A percentile compares a stretch with the other conserved stretches of the same genome.
Conservation (phyloP, 1,140 invertebrate species). For the Lepidurus couesii region DNA sequence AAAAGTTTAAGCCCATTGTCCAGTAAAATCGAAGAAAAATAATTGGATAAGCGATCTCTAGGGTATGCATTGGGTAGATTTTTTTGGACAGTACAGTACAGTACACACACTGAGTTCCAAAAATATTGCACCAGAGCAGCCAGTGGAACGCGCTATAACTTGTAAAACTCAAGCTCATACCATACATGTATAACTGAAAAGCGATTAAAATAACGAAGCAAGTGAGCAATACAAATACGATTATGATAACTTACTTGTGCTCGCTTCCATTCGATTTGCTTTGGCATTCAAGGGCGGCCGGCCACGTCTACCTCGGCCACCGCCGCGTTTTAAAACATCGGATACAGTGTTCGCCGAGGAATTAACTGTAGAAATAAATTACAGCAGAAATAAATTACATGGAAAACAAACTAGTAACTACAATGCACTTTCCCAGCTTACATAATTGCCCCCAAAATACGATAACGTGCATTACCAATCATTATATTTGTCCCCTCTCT, state of each 20-base stretch:
- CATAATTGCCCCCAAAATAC: neutral
- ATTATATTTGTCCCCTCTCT: neutral
- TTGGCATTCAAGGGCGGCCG: neutral
- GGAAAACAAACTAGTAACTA: neutral
- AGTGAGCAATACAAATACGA: no score
- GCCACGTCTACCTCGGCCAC: constrained; percentile 1
- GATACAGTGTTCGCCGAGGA: neutral
- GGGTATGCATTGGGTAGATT: no score
- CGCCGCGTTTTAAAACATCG: neutral
- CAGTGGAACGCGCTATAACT: no score
- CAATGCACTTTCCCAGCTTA: neutral
- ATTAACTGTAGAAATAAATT: constrained; percentile 4
- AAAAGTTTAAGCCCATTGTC: no score
- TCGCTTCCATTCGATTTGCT: neutral
- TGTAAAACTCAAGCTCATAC: no score
- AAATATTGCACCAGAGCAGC: no score
- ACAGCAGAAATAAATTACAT: neutral
- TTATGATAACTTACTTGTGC: neutral
- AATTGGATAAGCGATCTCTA: no score
- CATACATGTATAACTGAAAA: no score
- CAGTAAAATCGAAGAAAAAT: no score
- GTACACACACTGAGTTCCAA: no score
- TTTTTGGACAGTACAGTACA: no score
- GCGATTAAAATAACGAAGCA: no score
- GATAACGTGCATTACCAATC: neutral